Evolutionary conservation across 2,797 vertebrate genomes (phyloP).

Genomic region (Cynodonichthys magdalenae): DNA sequence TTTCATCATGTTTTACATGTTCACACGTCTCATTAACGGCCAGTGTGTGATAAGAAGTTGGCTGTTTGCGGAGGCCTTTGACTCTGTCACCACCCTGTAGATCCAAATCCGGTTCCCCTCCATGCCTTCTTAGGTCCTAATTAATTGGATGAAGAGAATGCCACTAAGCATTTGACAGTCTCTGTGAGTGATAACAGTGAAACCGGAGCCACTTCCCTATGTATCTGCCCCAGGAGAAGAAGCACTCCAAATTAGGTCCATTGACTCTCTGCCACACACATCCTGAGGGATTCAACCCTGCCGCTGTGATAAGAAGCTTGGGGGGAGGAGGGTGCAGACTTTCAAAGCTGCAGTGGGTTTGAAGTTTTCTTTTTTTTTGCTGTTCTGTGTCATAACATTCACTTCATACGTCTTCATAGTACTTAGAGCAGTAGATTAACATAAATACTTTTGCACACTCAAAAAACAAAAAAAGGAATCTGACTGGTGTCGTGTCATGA

Average conservation of each 20-base stretch:
- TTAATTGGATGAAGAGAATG: constrained; percentile 77
- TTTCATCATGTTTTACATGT: not conserved
- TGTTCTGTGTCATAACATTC: constrained; percentile 14
- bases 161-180: constrained; percentile 74
- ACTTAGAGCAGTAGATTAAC: no score
- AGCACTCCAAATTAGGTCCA: constrained; percentile 69
- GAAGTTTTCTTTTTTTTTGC: constrained; percentile 20
- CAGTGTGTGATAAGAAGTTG: constrained; percentile 26
- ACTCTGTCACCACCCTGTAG: constrained; percentile 56
- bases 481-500: no score
- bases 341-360: constrained; percentile 30
- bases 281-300: constrained; percentile 59
- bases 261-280: constrained; percentile 62
- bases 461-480: no score
- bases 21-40: constrained; percentile 38
- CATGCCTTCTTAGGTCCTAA: constrained; percentile 72
- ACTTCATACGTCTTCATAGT: constrained; percentile 5
- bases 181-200: constrained; percentile 74
- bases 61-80: constrained; percentile 52
- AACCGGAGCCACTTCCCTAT: constrained; percentile 59
- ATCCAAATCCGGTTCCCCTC: constrained; percentile 51
- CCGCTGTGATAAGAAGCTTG: constrained; percentile 51
- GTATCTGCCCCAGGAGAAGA: constrained; percentile 62
- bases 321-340: constrained; percentile 2
- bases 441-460: no score